Evolutionary conservation across 2,888 invertebrate genomes (phyloP), one percentile per base, ranked within the genome.

Genomic region (Chloromyia formosa): DNA sequence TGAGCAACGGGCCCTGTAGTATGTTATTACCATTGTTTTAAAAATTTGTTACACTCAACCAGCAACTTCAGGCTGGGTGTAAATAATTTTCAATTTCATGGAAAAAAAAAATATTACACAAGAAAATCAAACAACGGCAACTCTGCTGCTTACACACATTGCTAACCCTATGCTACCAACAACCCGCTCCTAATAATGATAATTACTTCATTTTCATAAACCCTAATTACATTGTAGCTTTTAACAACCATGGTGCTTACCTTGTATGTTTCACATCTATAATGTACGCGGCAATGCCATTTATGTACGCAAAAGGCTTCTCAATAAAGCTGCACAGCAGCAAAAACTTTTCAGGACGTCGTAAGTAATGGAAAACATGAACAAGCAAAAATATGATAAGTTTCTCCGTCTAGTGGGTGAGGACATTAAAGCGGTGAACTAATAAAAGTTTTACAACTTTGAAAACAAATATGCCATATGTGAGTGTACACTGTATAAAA

Each of bases 361-460:
- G 42, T 9, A 42, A 12, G 42, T 12, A 9, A 5, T 42, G 12
- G 5, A 42, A 42, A 42, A 42, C 42, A 42, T 42, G 42, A 42
- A 42, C 42, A 42, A 42, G 12, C 42, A 42, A 42, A 9, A 5
- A 5, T 42, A n/a, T n/a, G n/a, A n/a, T n/a, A n/a, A n/a, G n/a
- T n/a, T 61, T 61, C 23, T n/a, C 61, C 16, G 61, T 61, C 22
- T 7, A 23, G 35, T 35, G n/a, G 1, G 22, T 61, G 61, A 23
- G 7, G n/a, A 23, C 61, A 61, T 61, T 20, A 61, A 61, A 61
- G 61, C 35, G 27, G 61, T 16, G 22, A 61, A 61, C 61, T 61
- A 61, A 61, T 61, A 61, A 61, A 61, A 61, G 27, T 61, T 61
- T 61, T 61, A 61, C 61, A n/a, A 61, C 61, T 22, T 61, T 9